phyloP scores from a whole-genome alignment of 2,113 vertebrate genomes.

The Rhinichthys klamathensis region DNA sequence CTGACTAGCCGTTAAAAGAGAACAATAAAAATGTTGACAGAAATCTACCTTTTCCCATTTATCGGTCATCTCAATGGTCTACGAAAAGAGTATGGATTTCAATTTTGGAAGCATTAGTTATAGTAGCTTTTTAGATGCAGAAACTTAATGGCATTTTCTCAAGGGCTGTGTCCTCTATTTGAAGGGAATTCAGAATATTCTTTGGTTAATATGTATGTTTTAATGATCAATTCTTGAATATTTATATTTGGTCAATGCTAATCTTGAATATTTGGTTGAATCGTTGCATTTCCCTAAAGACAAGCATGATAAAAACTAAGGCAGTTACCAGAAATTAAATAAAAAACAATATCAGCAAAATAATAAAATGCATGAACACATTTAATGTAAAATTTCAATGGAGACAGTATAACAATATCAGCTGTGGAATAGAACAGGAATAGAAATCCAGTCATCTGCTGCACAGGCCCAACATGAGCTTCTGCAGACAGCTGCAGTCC shows the following conservation, averaged over 20 bases:
- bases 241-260: not conserved
- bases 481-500: constrained; percentile 56
- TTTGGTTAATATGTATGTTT: not conserved
- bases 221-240: too few species aligned
- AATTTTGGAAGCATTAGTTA: too few species aligned
- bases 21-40: not conserved
- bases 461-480: constrained; percentile 53
- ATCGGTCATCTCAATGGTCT: not conserved
- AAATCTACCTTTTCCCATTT: not conserved
- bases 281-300: not conserved
- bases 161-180: not conserved
- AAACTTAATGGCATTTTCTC: not conserved
- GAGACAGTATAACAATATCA: constrained; percentile 44
- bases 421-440: constrained; percentile 38
- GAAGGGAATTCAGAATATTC: not conserved
- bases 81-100: not conserved
- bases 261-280: not conserved
- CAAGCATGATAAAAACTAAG: not conserved
- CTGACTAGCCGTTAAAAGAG: constrained; percentile 9
- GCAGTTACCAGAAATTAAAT: not conserved
- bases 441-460: constrained; percentile 37
- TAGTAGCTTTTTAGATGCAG: not conserved
- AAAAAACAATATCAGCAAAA: constrained; percentile 43
- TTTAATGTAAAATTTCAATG: constrained; percentile 11
- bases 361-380: not conserved